Conservation (phyloP, 2,888 invertebrate species). For the Digitonthophagus gazella region DNA sequence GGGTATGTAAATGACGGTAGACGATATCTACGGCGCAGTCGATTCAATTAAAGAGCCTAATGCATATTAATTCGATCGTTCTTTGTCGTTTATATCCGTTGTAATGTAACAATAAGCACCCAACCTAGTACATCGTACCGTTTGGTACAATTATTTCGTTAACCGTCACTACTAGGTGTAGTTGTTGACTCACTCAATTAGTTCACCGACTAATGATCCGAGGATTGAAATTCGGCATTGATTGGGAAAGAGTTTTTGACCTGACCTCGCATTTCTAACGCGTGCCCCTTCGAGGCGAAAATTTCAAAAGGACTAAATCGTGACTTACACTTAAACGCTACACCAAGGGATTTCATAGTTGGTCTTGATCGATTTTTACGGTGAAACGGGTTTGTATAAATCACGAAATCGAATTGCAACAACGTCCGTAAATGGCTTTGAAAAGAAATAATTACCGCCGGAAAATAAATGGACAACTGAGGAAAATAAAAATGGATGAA, state of each 20-base stretch:
- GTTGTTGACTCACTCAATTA: background rate
- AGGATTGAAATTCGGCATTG: background rate
- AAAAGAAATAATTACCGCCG: background rate
- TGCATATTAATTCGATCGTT: background rate
- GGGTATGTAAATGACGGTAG: background rate
- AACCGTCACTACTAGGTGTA: background rate
- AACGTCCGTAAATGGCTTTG: background rate
- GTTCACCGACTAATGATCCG: background rate
- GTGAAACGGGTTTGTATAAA: background rate
- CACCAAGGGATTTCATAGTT: background rate
- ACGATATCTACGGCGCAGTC: background rate
- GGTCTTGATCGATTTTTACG: slow-evolving; percentile 12
- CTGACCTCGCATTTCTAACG: background rate
- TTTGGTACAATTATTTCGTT: background rate
- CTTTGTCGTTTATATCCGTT: background rate
- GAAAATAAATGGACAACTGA: background rate
- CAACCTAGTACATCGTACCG: background rate
- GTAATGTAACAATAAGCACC: too few species aligned
- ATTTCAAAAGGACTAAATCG: slow-evolving; percentile 27
- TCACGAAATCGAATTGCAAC: background rate
- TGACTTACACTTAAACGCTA: slow-evolving; percentile 18
- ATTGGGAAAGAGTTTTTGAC: background rate
- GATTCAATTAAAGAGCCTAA: background rate
- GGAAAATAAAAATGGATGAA: background rate
- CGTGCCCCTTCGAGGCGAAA: slow-evolving; percentile 12